Base-by-base conservation (phyloP, 92 coral and sea anemone species). In the Epizoanthus illoricatus region DNA sequence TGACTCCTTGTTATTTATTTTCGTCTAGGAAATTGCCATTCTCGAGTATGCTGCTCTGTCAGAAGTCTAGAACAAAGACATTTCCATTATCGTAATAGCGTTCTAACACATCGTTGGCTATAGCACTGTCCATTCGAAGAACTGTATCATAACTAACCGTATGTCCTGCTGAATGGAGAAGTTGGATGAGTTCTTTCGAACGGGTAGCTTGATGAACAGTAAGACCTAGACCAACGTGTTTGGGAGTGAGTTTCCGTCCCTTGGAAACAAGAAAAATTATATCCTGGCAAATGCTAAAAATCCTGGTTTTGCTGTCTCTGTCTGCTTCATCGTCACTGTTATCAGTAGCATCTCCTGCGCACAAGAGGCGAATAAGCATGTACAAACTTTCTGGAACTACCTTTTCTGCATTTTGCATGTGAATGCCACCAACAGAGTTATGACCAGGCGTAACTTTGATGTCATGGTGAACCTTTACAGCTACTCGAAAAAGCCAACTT, bases 131-230 rank as follows among this genome's bases (percentile, higher is more conserved):
- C 43, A 91, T 85, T 88, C 91, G 20, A 7, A 90, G 89, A 2
- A 81, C 78, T 9, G 91, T 75, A 9, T 90, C 94, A 33, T 90
- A 90, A 52, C 78, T 87, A 21, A 87, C 79, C 15, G 86, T 79
- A 69, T 87, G 93, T 0, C 91, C 93, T 43, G 91, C 93, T 7
- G 94, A 73, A 55, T 85, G 86, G n/a, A 91, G 55, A 54, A 88
- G 85, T 33, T 91, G 84, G 13, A 91, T 83, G 28, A 91, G 90
- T 66, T 91, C 79, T 86, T 86, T 87, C 33, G 95, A 91, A 4
- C 95, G 42, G 18, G 92, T 91, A 24, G 95, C 92, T 65, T 92
- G 95, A 70, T 92, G 95, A 54, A 92, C 55, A 54, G 95, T 89
- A 10, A 89, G 90, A 7, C 92, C 94, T 13, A 89, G 7, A 4